phyloP scores from a whole-genome alignment of 2,888 invertebrate species.

The Papilio gigon region DNA sequence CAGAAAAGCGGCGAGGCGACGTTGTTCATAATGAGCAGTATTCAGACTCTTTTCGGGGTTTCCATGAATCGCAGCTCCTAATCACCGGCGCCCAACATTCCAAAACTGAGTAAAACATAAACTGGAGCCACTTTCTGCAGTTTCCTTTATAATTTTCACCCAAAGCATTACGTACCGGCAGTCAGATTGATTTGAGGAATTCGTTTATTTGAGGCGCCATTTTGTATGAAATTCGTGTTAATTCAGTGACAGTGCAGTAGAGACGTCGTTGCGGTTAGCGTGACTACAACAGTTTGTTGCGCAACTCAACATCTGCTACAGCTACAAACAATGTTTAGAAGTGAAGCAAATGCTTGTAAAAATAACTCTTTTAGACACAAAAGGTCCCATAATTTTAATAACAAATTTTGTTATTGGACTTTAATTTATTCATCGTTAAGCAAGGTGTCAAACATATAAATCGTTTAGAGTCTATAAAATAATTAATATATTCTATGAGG shows the following conservation, averaged over 20 bases:
- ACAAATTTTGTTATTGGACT: too few species aligned
- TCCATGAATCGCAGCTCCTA: conserved; percentile 5
- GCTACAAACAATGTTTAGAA: too few species aligned
- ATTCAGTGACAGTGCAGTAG: too few species aligned
- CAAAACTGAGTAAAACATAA: not conserved
- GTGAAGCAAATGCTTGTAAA: too few species aligned
- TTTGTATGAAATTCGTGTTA: too few species aligned
- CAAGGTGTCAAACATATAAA: conserved; percentile 9
- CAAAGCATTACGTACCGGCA: not conserved
- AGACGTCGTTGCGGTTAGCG: too few species aligned
- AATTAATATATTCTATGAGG: not conserved
- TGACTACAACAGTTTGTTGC: too few species aligned
- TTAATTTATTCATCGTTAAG: not conserved
- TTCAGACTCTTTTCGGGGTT: conserved; percentile 22
- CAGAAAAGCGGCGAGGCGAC: conserved; percentile 1
- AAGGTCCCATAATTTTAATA: too few species aligned
- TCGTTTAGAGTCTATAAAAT: conserved; percentile 4
- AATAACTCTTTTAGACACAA: too few species aligned
- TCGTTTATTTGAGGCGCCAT: not conserved
- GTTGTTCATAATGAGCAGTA: conserved; percentile 26
- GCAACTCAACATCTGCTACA: too few species aligned
- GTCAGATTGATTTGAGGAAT: not conserved
- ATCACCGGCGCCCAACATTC: conserved; percentile 19
- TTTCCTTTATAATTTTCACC: not conserved
- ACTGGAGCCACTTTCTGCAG: not conserved